Evolutionary conservation across 2,797 vertebrate species (phyloP), one percentile per base, ranked within the genome.

Genomic region (Kryptolebias ocellatus): DNA sequence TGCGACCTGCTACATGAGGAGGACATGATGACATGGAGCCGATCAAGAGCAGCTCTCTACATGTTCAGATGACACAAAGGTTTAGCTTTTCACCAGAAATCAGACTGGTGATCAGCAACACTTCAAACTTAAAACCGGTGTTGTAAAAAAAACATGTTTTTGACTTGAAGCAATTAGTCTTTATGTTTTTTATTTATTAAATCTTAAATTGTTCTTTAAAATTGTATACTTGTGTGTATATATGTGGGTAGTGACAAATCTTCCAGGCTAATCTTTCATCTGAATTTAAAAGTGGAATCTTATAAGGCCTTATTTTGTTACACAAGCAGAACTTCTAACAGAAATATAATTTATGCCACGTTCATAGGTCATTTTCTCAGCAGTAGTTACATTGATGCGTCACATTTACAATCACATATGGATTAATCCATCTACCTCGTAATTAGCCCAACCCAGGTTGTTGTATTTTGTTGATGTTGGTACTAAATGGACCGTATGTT

Each of bases 11-110:
- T 68, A 28, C 60, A 46, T 74, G 46, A 76, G 65, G 24, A 66
- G 18, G 46, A 50, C 51, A 49, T 50, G 45, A 56, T 65, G 59
- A 59, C 53, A 42, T 15, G 11, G 31, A 58, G 49, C 54, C 54
- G 68, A 71, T 70, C 51, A 29, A 53, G 28, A 53, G 24, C 54
- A 45, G n/a, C 50, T 61, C 31, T 44, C 11, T 42, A 42, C 39
- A 59, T 75, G 67, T 64, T 74, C 52, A 54, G 59, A 80, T 83
- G 71, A 79, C 2, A 34, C 31, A 34, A 34, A 34, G 31, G 31
- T 34, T 34, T 34, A 34, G 31, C 9, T 34, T 34, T 34, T 34
- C 31, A 34, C 8, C 31, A 34, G 5, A 34, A 34, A 9, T 34
- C 31, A 34, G 31, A 34, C 31, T 34, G 31, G 31, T 34, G 20